A percentile compares a stretch with the other conserved stretches of the same genome.
Conservation (phyloP, 2,797 vertebrate genomes). For the Sebastes cheni region DNA sequence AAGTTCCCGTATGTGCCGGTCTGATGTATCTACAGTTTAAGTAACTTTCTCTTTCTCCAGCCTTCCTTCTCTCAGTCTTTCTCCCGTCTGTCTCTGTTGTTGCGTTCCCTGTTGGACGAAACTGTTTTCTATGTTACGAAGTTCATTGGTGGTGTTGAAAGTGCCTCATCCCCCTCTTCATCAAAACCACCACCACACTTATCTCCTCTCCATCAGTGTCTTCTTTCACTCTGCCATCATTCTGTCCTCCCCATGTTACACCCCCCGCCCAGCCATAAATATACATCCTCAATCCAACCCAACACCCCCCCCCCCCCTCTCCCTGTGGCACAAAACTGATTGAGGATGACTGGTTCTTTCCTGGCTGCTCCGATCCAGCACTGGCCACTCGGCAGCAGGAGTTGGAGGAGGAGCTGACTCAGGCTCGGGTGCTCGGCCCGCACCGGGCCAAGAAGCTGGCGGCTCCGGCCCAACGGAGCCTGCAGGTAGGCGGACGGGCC, state of each 20-base stretch:
- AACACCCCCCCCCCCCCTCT: slow-evolving; percentile 39
- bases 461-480: slow-evolving; percentile 77
- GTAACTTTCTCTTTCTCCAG: slow-evolving; percentile 1
- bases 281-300: slow-evolving; percentile 58
- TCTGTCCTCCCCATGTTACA: slow-evolving; percentile 19
- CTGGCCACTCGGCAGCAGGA: slow-evolving; percentile 94
- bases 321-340: slow-evolving; percentile 99
- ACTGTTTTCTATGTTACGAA: slow-evolving; percentile 22
- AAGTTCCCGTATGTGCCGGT: too few species aligned
- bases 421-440: slow-evolving; percentile 82
- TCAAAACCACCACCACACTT: slow-evolving; percentile 3
- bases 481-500: slow-evolving; percentile 81
- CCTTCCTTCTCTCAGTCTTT: slow-evolving; percentile 4
- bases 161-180: slow-evolving; percentile 24
- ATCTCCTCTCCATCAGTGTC: not conserved
- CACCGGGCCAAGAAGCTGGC: slow-evolving; percentile 82
- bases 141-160: slow-evolving; percentile 34
- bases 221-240: slow-evolving; percentile 32
- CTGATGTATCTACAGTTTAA: too few species aligned
- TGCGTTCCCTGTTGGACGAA: slow-evolving; percentile 17
- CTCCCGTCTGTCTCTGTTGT: slow-evolving; percentile 54
- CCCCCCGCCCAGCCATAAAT: slow-evolving; percentile 32
- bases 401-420: slow-evolving; percentile 93
- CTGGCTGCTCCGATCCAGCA: slow-evolving; percentile 98
- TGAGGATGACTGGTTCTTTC: slow-evolving; percentile 99